A percentile compares a stretch with the other conserved stretches of the same genome.
phyloP scores from a whole-genome alignment of 1,140 invertebrate genomes.

The Temnothorax nylanderi region DNA sequence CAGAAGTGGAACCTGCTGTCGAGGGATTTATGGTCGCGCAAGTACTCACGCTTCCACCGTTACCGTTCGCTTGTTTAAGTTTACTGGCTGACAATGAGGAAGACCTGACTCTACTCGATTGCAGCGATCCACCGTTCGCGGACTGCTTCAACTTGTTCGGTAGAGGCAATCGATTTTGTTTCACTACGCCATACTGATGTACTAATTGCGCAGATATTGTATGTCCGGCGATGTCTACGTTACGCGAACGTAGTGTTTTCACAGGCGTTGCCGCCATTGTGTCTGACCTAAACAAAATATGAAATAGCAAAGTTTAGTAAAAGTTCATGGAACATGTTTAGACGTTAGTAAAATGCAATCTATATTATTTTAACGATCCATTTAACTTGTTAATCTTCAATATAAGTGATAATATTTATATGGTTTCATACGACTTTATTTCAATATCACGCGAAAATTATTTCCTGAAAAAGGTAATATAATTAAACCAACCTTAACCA shows the following conservation, averaged over 20 bases:
- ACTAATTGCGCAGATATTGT: constrained; percentile 81
- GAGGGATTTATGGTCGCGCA: constrained; percentile 58
- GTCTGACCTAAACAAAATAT: constrained; percentile 76
- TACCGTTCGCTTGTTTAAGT: constrained; percentile 68
- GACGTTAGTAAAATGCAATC: background rate
- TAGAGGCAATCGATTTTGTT: constrained; percentile 78
- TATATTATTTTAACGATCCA: background rate
- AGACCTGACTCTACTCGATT: constrained; percentile 68
- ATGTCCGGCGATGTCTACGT: constrained; percentile 82
- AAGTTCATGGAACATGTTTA: background rate
- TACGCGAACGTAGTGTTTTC: constrained; percentile 83
- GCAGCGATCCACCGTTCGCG: constrained; percentile 52
- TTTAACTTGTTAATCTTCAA: background rate
- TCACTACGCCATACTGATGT: constrained; percentile 81
- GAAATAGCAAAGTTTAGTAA: background rate
- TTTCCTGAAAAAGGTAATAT: background rate
- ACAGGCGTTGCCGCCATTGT: constrained; percentile 84
- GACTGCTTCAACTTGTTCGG: constrained; percentile 76
- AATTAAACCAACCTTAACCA: constrained; percentile 78
- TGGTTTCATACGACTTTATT: background rate
- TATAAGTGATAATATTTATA: background rate
- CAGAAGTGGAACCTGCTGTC: constrained; percentile 63
- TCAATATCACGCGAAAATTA: background rate
- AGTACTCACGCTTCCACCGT: constrained; percentile 64
- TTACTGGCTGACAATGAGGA: constrained; percentile 69